Evolutionary conservation across 2,888 invertebrate species (phyloP), one percentile per base, ranked within the genome.

Genomic region (Dyspetes luteomarginatus): DNA sequence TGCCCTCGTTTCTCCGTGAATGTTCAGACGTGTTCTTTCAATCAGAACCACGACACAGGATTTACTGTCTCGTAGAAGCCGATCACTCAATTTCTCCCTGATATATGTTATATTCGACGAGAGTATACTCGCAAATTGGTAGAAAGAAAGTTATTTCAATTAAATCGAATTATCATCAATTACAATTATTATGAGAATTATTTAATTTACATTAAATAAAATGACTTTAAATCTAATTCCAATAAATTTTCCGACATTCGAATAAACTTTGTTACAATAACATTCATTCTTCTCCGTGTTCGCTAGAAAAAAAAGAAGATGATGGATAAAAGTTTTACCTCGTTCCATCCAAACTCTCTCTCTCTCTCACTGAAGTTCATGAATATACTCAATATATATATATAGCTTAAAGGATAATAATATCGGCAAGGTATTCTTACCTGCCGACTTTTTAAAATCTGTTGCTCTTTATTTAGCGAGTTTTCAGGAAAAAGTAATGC

Each of bases 1-100:
- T 17, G 74, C 74, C 5, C 48, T 22, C 52, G 48, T 52, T 56
- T 56, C 15, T 30, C 62, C 56, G 64, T 79, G 56, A 62, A 41
- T 45, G 52, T 36, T n/a, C 62, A 62, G 62, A 48, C 68, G 62
- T 36, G 36, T 64, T 69, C 68, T 69, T 76, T 76, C 76, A 76
- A 76, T 76, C 76, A 76, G 45, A 50, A 19, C 26, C 62, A 60
- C 19, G 41, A 22, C 43, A 64, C 43, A 30, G 73, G 55, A 76
- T 62, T 69, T 43, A 55, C 74, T 48, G 24, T 36, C 52, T 48
- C 68, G 62, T 50, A 76, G 50, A 43, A 60, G 60, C 41, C 67
- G 58, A 72, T 78, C 52, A 48, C 68, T 78, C 68, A 64, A 73
- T 55, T 73, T 64, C 15, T 12, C 24, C 4, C n/a, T 4, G 50